Conservation (phyloP, 2,888 invertebrate genomes). For the Meandrusa payeni region DNA sequence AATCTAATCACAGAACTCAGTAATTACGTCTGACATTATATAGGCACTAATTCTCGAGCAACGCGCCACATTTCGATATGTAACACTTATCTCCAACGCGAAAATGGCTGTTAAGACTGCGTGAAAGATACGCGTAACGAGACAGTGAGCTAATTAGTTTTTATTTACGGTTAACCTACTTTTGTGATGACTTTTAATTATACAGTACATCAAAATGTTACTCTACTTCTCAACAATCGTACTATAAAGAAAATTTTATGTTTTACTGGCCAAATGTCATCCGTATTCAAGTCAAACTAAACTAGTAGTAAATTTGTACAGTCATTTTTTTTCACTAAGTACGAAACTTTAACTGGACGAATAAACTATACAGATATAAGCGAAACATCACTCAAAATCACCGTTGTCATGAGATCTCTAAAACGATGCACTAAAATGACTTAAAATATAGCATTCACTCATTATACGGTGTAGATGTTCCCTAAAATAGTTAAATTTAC, state of each 20-base stretch:
- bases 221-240: conserved; percentile 12
- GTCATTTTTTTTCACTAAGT: too few species aligned
- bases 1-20: conserved; percentile 35
- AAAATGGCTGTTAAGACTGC: conserved; percentile 36
- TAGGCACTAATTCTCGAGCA: conserved; percentile 28
- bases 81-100: conserved; percentile 28
- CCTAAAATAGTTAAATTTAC: too few species aligned
- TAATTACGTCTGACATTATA: conserved; percentile 27
- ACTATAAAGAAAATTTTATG: neutral
- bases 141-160: conserved; percentile 46
- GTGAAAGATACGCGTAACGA: conserved; percentile 42
- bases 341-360: too few species aligned
- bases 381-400: too few species aligned
- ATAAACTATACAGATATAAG: too few species aligned
- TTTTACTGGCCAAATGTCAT: too few species aligned
- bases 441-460: too few species aligned
- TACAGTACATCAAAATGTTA: conserved; percentile 24
- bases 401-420: too few species aligned
- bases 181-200: conserved; percentile 34
- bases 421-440: too few species aligned
- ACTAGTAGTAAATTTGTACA: too few species aligned
- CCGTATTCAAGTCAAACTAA: too few species aligned
- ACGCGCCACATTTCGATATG: conserved; percentile 17
- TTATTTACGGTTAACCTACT: conserved; percentile 48
- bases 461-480: too few species aligned